Evolutionary conservation across 2,797 vertebrate genomes (phyloP), one percentile per base, ranked within the genome.

Genomic region (Sebastes kiyomatsui): DNA sequence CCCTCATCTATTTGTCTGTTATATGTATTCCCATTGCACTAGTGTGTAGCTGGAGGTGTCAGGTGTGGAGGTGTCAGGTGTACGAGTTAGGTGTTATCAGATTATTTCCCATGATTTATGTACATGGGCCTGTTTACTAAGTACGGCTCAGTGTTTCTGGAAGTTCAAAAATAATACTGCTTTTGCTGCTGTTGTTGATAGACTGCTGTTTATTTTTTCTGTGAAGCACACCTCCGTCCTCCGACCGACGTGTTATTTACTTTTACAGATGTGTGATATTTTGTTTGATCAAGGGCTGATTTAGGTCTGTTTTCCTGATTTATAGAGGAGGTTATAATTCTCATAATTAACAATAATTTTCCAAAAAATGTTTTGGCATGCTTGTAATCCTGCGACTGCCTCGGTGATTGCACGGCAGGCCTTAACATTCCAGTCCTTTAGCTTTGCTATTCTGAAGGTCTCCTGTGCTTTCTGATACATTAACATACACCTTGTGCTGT

Each of bases 401-500:
- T 67, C 75, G 55, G 79, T 80, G 77, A 81, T 67, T 67, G 76
- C 28, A 11, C 74, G 71, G 67, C 75, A 81, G 74, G 76, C 77
- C 62, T 84, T 67, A 82, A 92, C 87, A 79, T 91, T 93, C 79
- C 86, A 79, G 83, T 87, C 75, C 32, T 81, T 81, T 56, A 74
- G 66, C 70, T 75, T 81, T 75, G 67, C 66, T 72, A 11, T 72
- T 72, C 65, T 49, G 56, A 72, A 58, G 32, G 25, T 71, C 61
- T 77, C 61, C 73, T 72, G 25, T 77, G 59, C 75, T 88, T 83
- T 72, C 72, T 82, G 67, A 68, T 80, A 35, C 33, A 76, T 76
- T 49, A 75, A n/a, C 61, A 55, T 58, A 56, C 1, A 5, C 59
- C 54, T 72, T 70, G 68, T 80, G 71, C 77, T 61, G 56, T 85